Base-by-base conservation (phyloP, 2,113 vertebrate species). In the Setophaga coronata region DNA sequence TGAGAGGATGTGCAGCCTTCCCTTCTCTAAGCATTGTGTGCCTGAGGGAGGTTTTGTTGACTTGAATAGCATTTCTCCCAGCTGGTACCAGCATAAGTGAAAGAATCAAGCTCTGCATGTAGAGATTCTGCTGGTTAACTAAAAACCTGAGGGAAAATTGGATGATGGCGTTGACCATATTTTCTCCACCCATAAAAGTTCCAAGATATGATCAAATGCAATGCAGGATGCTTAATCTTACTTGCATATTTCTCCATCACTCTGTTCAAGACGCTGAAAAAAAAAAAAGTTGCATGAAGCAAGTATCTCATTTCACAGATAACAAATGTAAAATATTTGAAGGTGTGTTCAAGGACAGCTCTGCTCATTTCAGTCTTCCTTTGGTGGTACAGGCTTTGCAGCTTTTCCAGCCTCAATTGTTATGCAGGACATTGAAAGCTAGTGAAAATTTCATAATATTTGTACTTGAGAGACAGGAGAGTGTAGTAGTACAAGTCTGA, bases 271-370 rank as follows among this genome's bases (percentile, higher is more conserved):
- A 43, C 0, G 0, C 47, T 77, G 60, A 40, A 88, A 93, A 87
- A 43, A 48, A 65, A 48, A 69, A 67, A 82, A n/a, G 53, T 93
- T 90, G 45, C 74, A 76, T 16, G 57, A 76, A 90, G 38, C 36
- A 78, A 80, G 45, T 50, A 65, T 51, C 1, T 0, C 33, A 92
- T 86, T 87, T 81, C 3, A 11, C 67, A 72, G 56, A 83, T 95
- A 84, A 85, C 43, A 94, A 82, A 79, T 18, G 17, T 82, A 76
- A 91, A 89, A 25, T 57, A 33, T 71, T 90, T 86, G 92, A 87
- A 91, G 76, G 87, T 91, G 82, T 82, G 40, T 85, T 97, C 95
- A 96, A 96, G 97, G 91, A 81, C 92, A 90, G n/a, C 43, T 94
- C 72, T 89, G 28, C 43, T 90, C 43, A 48, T 91, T 90, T 95